Evolutionary conservation across 2,888 invertebrate species (phyloP).

Genomic region (Drosophila suboccidentalis): DNA sequence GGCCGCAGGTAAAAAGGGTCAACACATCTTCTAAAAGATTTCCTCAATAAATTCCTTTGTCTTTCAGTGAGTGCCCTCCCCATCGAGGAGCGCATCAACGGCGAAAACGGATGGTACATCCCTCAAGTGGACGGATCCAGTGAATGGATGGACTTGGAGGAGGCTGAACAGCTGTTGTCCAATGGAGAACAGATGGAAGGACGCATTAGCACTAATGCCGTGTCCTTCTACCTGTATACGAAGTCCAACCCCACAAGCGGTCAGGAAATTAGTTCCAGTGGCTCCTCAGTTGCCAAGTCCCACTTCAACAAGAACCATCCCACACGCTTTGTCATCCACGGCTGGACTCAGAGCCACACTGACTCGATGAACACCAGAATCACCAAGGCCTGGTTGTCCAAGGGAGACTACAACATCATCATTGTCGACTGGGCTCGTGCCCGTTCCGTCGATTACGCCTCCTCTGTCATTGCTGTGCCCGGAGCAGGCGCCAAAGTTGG

Average conservation of each 20-base stretch:
- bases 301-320: slow-evolving; percentile 48
- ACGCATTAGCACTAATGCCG: slow-evolving; percentile 50
- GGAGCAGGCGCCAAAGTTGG: slow-evolving; percentile 72
- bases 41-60: neutral
- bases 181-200: slow-evolving; percentile 36
- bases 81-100: slow-evolving; percentile 51
- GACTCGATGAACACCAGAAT: slow-evolving; percentile 63
- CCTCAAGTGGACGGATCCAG: slow-evolving; percentile 58
- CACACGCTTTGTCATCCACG: slow-evolving; percentile 83
- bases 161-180: slow-evolving; percentile 33
- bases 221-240: slow-evolving; percentile 69
- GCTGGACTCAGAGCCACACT: slow-evolving; percentile 86
- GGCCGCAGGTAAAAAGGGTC: slow-evolving; percentile 42
- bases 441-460: slow-evolving; percentile 86
- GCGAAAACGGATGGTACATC: slow-evolving; percentile 64
- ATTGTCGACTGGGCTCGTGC: slow-evolving; percentile 88
- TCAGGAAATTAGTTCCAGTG: slow-evolving; percentile 37
- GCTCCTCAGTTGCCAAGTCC: slow-evolving; percentile 32
- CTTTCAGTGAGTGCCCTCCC: slow-evolving; percentile 40
- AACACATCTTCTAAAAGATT: neutral
- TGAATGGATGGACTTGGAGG: slow-evolving; percentile 52
- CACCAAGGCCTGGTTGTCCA: slow-evolving; percentile 86
- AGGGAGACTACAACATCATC: slow-evolving; percentile 87
- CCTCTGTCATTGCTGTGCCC: slow-evolving; percentile 85
- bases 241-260: slow-evolving; percentile 52